These are phyloP conservation scores for Trichechus manatus DNA, from an alignment of 2,113 vertebrate species.

Conservation along the genomic window DNA sequence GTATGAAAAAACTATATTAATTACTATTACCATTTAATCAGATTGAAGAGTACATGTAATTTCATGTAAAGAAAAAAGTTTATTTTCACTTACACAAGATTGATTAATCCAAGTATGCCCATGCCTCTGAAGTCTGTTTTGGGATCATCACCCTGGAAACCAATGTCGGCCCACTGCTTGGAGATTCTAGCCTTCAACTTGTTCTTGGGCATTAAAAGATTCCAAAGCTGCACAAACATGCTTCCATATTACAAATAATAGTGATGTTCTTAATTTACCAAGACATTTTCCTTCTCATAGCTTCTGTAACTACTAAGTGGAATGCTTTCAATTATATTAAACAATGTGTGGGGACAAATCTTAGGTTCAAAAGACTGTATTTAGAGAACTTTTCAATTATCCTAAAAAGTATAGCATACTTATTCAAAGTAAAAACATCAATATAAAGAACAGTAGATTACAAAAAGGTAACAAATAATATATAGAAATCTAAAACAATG, in stretches of 20 bases:
- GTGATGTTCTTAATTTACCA: slow-evolving; percentile 44
- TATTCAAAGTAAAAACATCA: slow-evolving; percentile 43
- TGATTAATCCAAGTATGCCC: slow-evolving; percentile 96
- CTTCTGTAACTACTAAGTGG: background rate
- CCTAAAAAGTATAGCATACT: background rate
- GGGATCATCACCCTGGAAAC: slow-evolving; percentile 99
- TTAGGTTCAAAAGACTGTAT: slow-evolving; percentile 21
- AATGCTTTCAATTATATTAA: slow-evolving; percentile 49
- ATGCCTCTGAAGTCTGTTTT: slow-evolving; percentile 99
- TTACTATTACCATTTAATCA: background rate
- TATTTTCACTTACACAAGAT: slow-evolving; percentile 94
- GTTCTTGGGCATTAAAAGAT: slow-evolving; percentile 94
- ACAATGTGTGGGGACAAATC: slow-evolving; percentile 10
- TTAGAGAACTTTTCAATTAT: slow-evolving; percentile 21
- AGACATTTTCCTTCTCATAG: slow-evolving; percentile 40
- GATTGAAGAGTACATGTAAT: background rate
- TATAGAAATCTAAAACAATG: slow-evolving; percentile 17
- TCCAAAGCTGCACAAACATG: slow-evolving; percentile 93
- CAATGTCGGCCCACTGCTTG: slow-evolving; percentile 98
- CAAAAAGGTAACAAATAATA: slow-evolving; percentile 42
- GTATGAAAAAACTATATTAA: background rate
- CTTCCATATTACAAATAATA: slow-evolving; percentile 77
- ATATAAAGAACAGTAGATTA: background rate
- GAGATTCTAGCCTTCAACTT: slow-evolving; percentile 94
- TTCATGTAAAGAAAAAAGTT: background rate